phyloP scores from a whole-genome alignment of 2,797 vertebrate species.

The Myotis findleyi region DNA sequence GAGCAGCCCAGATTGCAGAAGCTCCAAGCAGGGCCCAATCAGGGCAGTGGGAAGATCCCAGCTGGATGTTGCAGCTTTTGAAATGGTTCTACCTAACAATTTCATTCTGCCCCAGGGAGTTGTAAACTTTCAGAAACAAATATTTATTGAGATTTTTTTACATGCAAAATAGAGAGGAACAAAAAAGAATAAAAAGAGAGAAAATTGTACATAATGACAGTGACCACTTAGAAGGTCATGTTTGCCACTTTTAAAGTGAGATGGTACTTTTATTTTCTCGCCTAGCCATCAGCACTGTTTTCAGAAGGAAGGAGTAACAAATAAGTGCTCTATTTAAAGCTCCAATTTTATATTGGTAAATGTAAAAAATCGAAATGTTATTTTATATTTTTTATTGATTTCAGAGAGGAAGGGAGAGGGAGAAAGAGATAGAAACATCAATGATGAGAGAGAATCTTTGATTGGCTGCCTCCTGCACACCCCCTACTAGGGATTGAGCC shows the following conservation, averaged over 20 bases:
- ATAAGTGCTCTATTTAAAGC: neutral
- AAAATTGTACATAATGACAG: neutral
- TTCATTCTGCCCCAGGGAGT: constrained; percentile 21
- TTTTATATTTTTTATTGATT: too few relatives aligned
- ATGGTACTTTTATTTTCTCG: neutral
- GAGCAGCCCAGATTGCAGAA: neutral
- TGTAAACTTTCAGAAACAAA: neutral
- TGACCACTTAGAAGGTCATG: neutral
- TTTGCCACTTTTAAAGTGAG: neutral
- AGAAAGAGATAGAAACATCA: too few relatives aligned
- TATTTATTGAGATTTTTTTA: constrained; percentile 1
- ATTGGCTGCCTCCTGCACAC: too few relatives aligned
- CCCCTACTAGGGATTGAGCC: too few relatives aligned
- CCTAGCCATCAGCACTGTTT: neutral
- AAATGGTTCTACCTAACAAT: neutral
- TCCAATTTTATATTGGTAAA: neutral
- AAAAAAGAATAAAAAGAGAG: neutral
- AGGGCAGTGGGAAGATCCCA: neutral
- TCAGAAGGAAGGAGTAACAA: neutral
- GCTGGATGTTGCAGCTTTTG: neutral
- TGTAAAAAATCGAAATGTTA: neutral
- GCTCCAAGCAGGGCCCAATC: too few relatives aligned
- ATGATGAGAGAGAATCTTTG: too few relatives aligned
- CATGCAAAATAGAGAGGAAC: neutral
- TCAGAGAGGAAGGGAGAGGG: too few relatives aligned